phyloP scores from a whole-genome alignment of 2,888 invertebrate genomes.

The Paralinhomoeus sp. region DNA sequence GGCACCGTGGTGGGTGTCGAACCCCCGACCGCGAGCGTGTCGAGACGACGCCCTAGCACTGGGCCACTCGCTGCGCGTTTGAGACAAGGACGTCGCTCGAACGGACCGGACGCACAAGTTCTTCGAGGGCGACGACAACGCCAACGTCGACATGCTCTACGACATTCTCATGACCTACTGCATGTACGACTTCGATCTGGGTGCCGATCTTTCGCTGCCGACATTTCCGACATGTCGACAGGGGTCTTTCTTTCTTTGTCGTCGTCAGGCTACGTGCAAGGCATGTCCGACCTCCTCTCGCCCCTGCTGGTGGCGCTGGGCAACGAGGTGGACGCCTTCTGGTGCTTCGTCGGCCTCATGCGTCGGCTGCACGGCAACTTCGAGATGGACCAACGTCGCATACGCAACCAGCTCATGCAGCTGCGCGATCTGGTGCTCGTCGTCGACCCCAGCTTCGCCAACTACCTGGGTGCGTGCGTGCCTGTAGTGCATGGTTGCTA shows the following conservation, averaged over 20 bases:
- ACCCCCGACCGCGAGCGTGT: no score
- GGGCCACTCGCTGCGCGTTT: conserved; percentile 10
- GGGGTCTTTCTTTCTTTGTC: background rate
- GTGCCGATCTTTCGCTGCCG: conserved; percentile 19
- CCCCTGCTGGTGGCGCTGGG: conserved; percentile 67
- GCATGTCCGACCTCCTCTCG: conserved; percentile 89
- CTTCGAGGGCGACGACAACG: conserved; percentile 77
- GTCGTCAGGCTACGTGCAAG: conserved; percentile 43
- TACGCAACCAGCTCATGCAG: conserved; percentile 71
- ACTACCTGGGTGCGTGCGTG: conserved; percentile 42
- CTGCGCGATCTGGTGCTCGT: conserved; percentile 56
- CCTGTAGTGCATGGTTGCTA: no score
- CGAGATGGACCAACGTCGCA: conserved; percentile 83
- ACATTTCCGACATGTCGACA: background rate
- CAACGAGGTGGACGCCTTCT: conserved; percentile 86
- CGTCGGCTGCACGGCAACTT: conserved; percentile 70
- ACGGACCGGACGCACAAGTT: conserved; percentile 74
- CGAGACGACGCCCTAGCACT: no score
- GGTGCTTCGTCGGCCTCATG: conserved; percentile 98
- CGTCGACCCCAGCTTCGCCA: conserved; percentile 57
- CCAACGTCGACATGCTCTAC: conserved; percentile 55
- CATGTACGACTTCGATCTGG: conserved; percentile 95
- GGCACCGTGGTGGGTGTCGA: no score
- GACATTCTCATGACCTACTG: conserved; percentile 93
- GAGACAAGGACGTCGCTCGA: conserved; percentile 84